These are phyloP conservation scores for Idris sp. DNA, from an alignment of 1,140 invertebrate genomes.

Conservation along the genomic window DNA sequence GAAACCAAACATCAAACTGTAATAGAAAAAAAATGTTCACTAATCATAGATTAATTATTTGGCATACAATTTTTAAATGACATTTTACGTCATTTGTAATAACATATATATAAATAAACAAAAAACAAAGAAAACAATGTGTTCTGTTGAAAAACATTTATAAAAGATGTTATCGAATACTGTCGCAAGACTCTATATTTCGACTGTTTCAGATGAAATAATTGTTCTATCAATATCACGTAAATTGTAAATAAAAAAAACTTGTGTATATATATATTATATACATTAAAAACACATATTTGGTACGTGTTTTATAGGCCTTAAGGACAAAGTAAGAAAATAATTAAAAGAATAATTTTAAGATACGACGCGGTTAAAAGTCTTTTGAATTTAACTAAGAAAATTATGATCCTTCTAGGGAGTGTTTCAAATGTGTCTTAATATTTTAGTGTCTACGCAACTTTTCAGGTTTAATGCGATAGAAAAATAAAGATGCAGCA, in stretches of 20 bases:
- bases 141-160: conserved; percentile 53
- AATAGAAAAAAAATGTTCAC: conserved; percentile 4
- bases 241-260: conserved; percentile 55
- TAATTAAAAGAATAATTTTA: conserved; percentile 30
- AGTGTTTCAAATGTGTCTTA: conserved; percentile 36
- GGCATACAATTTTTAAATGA: conserved; percentile 28
- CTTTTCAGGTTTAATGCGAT: not conserved
- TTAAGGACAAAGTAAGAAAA: conserved; percentile 45
- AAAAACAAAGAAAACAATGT: conserved; percentile 33
- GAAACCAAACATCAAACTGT: conserved; percentile 25
- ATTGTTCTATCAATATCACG: conserved; percentile 56
- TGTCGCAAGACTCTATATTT: conserved; percentile 48
- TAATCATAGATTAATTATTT: conserved; percentile 24
- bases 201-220: conserved; percentile 54
- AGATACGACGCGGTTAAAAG: not conserved
- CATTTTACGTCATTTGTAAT: conserved; percentile 48
- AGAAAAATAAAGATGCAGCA: too few species aligned
- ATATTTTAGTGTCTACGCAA: conserved; percentile 33
- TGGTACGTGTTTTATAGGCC: conserved; percentile 28
- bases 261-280: conserved; percentile 55
- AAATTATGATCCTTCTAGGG: conserved; percentile 10
- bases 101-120: too few species aligned
- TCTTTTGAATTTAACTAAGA: conserved; percentile 25
- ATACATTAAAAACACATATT: conserved; percentile 21
- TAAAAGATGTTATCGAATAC: conserved; percentile 57